Evolutionary conservation across 2,797 vertebrate species (phyloP).

Genomic region (Urosaurus nigricauda): DNA sequence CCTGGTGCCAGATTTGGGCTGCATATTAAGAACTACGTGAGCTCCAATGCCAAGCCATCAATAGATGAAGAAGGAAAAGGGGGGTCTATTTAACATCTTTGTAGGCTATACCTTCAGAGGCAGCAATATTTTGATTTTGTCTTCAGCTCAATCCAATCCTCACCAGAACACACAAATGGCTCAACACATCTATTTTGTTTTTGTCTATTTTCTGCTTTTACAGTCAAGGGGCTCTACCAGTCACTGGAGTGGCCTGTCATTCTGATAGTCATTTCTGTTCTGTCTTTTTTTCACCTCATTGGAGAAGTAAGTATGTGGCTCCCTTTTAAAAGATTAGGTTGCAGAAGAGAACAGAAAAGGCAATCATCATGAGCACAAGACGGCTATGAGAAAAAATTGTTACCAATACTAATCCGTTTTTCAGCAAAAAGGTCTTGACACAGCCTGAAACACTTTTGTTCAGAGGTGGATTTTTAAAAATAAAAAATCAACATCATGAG

Average conservation of each 20-base stretch:
- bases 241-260: background rate
- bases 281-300: background rate
- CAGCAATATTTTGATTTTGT: slow-evolving; percentile 61
- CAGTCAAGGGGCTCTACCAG: background rate
- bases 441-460: slow-evolving; percentile 4
- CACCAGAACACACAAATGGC: slow-evolving; percentile 21
- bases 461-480: background rate
- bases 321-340: background rate
- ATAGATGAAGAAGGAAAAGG: slow-evolving; percentile 61
- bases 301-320: slow-evolving; percentile 15
- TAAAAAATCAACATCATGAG: slow-evolving; percentile 51
- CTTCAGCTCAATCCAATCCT: slow-evolving; percentile 49
- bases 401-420: slow-evolving; percentile 52
- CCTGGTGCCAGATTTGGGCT: slow-evolving; percentile 87
- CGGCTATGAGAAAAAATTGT: slow-evolving; percentile 18
- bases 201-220: background rate
- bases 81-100: slow-evolving; percentile 71
- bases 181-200: slow-evolving; percentile 51
- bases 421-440: slow-evolving; percentile 62
- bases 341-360: background rate
- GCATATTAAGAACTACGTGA: slow-evolving; percentile 84
- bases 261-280: background rate
- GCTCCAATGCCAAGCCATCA: slow-evolving; percentile 82
- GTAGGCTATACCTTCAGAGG: slow-evolving; percentile 72
- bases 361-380: background rate